phyloP scores from a whole-genome alignment of 30 jellyfish, hydroid and myxozoan genomes.

The Catostylus mosaicus region DNA sequence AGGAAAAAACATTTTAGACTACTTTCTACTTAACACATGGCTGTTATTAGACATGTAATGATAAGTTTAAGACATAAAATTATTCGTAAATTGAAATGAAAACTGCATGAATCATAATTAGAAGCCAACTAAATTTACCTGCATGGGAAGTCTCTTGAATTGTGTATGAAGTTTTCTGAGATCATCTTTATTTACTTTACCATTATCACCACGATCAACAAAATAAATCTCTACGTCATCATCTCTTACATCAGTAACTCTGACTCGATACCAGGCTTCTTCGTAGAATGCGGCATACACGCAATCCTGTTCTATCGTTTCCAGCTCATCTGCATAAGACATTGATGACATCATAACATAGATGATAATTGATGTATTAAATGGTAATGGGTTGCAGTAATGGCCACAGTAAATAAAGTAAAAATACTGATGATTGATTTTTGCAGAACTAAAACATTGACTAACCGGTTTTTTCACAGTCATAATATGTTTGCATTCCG shows the following conservation, averaged over 20 bases:
- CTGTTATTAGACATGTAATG: no score
- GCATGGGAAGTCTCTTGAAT: slow-evolving; percentile 73
- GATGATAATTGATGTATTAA: background rate
- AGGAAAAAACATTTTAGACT: no score
- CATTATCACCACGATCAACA: slow-evolving; percentile 82
- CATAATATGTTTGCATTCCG: slow-evolving; percentile 56
- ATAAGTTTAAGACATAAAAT: no score
- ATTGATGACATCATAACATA: background rate
- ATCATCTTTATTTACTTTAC: slow-evolving; percentile 36
- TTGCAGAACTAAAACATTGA: background rate
- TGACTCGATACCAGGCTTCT: slow-evolving; percentile 82
- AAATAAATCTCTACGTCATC: slow-evolving; percentile 62
- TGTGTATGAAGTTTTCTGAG: slow-evolving; percentile 69
- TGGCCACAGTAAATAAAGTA: no score
- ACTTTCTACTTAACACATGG: no score
- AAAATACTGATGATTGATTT: no score
- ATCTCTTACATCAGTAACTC: slow-evolving; percentile 46
- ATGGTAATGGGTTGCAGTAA: background rate
- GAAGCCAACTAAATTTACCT: no score
- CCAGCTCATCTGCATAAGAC: slow-evolving; percentile 3
- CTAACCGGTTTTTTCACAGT: slow-evolving; percentile 51
- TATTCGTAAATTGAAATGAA: no score
- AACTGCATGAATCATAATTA: no score
- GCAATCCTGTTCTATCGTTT: slow-evolving; percentile 28
- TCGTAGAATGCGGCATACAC: slow-evolving; percentile 80